Evolutionary conservation across 2,888 invertebrate genomes (phyloP).

Genomic region (Isoperla grammatica): DNA sequence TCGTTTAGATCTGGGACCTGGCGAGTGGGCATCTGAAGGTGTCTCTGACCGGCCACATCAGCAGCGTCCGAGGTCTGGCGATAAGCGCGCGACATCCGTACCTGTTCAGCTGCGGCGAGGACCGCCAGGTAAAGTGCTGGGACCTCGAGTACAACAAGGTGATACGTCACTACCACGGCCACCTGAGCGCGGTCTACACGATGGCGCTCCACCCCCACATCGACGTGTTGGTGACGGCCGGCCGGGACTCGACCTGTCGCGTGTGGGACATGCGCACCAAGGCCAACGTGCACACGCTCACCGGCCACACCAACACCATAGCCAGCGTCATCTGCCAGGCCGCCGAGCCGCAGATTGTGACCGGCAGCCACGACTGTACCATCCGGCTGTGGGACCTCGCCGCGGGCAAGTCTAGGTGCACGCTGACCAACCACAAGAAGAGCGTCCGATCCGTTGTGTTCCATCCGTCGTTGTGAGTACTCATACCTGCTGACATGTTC

Average conservation of each 20-base stretch:
- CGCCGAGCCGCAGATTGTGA: constrained; percentile 88
- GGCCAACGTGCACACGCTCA: constrained; percentile 93
- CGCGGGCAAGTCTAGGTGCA: constrained; percentile 88
- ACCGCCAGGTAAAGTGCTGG: constrained; percentile 99
- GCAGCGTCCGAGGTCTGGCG: constrained; percentile 92
- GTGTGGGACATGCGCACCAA: constrained; percentile 99
- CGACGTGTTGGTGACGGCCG: constrained; percentile 90
- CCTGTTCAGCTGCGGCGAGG: constrained; percentile 97
- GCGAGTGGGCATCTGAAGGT: constrained; percentile 93
- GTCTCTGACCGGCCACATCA: constrained; percentile 97
- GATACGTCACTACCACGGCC: constrained; percentile 97
- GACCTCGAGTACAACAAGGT: constrained; percentile 99
- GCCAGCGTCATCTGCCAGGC: constrained; percentile 92
- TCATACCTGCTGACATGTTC: too few species aligned
- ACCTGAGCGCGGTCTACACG: constrained; percentile 92
- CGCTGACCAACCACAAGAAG: constrained; percentile 98
- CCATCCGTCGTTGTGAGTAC: constrained; percentile 62
- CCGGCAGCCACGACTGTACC: constrained; percentile 94
- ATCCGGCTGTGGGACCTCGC: constrained; percentile 97
- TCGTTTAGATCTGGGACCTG: constrained; percentile 85
- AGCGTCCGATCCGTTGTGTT: constrained; percentile 75
- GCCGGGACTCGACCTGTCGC: constrained; percentile 91
- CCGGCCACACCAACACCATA: constrained; percentile 96
- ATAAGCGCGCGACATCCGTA: constrained; percentile 95
- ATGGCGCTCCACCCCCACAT: constrained; percentile 91